A percentile compares a stretch with the other conserved stretches of the same genome.
phyloP scores from a whole-genome alignment of 2,888 invertebrate species.

The Lasioglossum marginatum region DNA sequence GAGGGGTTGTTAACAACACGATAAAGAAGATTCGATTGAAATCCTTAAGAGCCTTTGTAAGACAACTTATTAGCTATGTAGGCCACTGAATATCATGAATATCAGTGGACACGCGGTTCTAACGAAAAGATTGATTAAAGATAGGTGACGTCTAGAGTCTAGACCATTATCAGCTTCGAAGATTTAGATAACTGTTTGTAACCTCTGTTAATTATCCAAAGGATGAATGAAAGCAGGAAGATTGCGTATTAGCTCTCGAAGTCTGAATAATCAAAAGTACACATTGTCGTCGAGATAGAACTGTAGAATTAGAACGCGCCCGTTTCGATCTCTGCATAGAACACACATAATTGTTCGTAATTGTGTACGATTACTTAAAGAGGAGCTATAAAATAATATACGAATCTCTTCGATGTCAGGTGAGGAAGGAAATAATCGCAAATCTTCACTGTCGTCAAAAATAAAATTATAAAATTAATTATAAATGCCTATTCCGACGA shows the following conservation, averaged over 20 bases:
- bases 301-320: neutral
- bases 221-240: neutral
- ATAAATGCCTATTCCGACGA: too few species aligned
- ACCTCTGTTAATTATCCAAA: neutral
- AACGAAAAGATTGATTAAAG: neutral
- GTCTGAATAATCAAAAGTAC: neutral
- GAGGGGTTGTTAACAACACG: constrained; percentile 2
- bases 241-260: neutral
- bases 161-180: neutral
- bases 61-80: neutral
- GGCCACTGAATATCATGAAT: neutral
- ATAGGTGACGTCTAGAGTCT: neutral
- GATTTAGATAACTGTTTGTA: neutral
- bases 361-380: neutral
- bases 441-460: neutral
- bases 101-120: neutral
- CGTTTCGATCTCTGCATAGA: neutral
- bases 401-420: neutral
- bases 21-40: neutral
- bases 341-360: neutral
- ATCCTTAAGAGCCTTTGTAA: neutral
- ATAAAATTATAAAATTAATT: neutral
- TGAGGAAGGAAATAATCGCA: neutral
- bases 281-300: neutral
- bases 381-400: neutral